Evolutionary conservation across 2,888 invertebrate genomes (phyloP), one percentile per base, ranked within the genome.

Genomic region (Lysandra bellargus): DNA sequence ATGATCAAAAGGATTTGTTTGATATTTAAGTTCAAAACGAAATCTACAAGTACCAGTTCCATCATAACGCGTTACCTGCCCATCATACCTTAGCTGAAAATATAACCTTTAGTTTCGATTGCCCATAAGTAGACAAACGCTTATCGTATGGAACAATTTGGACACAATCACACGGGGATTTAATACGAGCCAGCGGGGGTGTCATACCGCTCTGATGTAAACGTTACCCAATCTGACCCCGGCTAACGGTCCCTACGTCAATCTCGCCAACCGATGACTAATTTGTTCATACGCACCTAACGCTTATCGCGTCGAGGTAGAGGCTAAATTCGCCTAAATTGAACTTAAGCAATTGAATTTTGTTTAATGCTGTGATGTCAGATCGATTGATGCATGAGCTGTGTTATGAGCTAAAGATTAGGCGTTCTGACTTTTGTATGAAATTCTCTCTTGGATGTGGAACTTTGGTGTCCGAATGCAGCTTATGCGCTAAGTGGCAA

Each of bases 181-280:
- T 74, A 40, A 61, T 79, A 79, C 79, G 74, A 74, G 33, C 57
- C 79, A 79, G 79, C 79, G 60, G 79, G 79, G 79, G 79, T 79
- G 79, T 74, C 79, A 79, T 79, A 74, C 17, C 78, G 73, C 78
- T 73, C 79, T 61, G 74, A 79, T 75, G 79, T 75, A 74, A 79
- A 78, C 78, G 37, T 78, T 75, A 78, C 78, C 80, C 80, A 80
- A 69, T 80, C 80, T 81, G 80, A 80, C 81, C 81, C 64, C 77
- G 30, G 33, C 40, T 80, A 81, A 81, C 81, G 81, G 81, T 74
- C 78, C 73, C 57, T 74, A 64, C 79, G 81, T 84, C 81, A 80
- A 80, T 80, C 78, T 75, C 61, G 14, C 57, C 61, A 53, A 76
- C 57, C 75, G 23, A 75, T 75, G 30, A 57, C 53, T 76, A 76